Evolutionary conservation across 2,888 invertebrate species (phyloP), one percentile per base, ranked within the genome.

Genomic region (Leucozona laternaria): DNA sequence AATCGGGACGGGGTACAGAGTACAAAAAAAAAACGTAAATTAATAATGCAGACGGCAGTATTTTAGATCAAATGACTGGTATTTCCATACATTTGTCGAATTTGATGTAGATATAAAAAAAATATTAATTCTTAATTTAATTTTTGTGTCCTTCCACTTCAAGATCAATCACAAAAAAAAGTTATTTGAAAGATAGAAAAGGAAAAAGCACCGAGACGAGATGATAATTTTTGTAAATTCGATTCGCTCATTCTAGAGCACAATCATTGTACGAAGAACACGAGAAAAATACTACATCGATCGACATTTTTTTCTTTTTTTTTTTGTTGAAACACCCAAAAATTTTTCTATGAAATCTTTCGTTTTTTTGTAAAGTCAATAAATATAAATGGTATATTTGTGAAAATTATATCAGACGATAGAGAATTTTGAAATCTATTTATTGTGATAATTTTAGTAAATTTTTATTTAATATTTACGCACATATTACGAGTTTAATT

Each of bases 401-500:
- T 55, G 40, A 57, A 81, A 68, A 72, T 68, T 20, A 37, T 25
- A 71, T 62, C 13, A 75, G 75, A 31, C 64, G 66, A 76, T 60
- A 64, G 53, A 88, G 70, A 80, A 89, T 73, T 79, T 79, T 57
- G 17, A 71, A 43, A 84, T 68, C 73, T 43, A 60, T 17, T 28
- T 73, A 76, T 84, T 88, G 34, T 13, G 22, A 28, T 78, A 64
- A 31, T 22, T 75, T 88, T 82, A 10, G n/a, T 79, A 73, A 66
- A 81, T 72, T 68, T 86, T 87, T 34, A 45, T 60, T 68, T n/a
- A 55, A 79, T 77, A 77, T 84, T 79, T 92, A 92, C 92, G 92
- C 91, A 92, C 92, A 92, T 92, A 91, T 91, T 91, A 89, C 88
- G 90, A 92, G 90, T 90, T 90, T 90, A 90, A 90, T 92, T 92